Evolutionary conservation across 2,888 invertebrate genomes (phyloP).

Genomic region (Drosophila mimica): DNA sequence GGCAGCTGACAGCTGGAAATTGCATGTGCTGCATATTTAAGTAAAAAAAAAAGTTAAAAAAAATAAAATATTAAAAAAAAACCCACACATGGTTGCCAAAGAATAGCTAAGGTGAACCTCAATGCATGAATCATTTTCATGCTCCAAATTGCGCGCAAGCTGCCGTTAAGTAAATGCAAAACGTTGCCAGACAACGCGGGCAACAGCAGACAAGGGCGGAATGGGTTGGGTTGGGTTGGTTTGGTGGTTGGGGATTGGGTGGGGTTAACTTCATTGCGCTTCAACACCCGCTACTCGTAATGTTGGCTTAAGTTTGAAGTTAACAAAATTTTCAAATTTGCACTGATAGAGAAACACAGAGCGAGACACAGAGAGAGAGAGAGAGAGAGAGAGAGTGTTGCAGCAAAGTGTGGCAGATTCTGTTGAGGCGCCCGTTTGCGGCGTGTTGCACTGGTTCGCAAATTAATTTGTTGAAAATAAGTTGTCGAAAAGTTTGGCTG

Average conservation of each 20-base stretch:
- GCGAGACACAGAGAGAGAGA: neutral
- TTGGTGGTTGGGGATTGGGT: neutral
- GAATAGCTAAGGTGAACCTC: conserved; percentile 43
- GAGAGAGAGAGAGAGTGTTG: neutral
- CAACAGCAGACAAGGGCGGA: conserved; percentile 8
- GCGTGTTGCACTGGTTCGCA: conserved; percentile 56
- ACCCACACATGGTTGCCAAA: conserved; percentile 16
- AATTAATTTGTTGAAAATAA: conserved; percentile 82
- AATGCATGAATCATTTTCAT: conserved; percentile 45
- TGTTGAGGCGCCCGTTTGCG: conserved; percentile 35
- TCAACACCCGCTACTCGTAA: conserved; percentile 60
- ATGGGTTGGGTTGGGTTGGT: neutral
- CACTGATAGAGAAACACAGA: conserved; percentile 39
- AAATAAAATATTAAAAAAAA: neutral
- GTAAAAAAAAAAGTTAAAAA: conserved; percentile 19
- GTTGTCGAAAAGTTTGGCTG: conserved; percentile 71
- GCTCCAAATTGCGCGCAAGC: conserved; percentile 54
- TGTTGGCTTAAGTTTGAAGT: conserved; percentile 75
- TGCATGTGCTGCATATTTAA: conserved; percentile 55
- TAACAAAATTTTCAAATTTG: conserved; percentile 73
- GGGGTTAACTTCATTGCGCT: conserved; percentile 31
- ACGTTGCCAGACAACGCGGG: conserved; percentile 22
- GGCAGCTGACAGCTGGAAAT: conserved; percentile 73
- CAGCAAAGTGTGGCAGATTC: conserved; percentile 9
- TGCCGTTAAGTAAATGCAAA: conserved; percentile 37